Evolutionary conservation across 1,140 invertebrate genomes (phyloP).

Genomic region (Drosophila lacteicornis): DNA sequence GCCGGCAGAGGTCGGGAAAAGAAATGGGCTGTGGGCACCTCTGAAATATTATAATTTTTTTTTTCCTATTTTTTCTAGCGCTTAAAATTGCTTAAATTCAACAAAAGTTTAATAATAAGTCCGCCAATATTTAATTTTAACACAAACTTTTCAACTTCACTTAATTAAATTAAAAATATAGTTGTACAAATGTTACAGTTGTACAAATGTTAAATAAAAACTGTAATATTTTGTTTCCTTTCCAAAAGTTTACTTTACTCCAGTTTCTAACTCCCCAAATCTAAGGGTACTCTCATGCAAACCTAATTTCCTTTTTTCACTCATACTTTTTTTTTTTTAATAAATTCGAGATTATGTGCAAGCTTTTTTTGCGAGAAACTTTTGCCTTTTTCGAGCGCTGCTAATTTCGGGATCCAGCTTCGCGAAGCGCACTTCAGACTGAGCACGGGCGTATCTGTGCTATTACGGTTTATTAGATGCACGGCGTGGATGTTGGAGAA

Average conservation of each 20-base stretch:
- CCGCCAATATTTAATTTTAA: too few species aligned
- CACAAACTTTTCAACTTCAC: too few species aligned
- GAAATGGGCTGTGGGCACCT: too few species aligned
- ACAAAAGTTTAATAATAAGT: too few species aligned
- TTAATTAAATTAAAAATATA: too few species aligned
- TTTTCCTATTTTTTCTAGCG: too few species aligned
- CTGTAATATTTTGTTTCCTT: too few species aligned
- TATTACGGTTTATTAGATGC: conserved; percentile 50
- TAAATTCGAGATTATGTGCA: conserved; percentile 67
- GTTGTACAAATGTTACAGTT: too few species aligned
- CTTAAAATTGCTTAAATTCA: too few species aligned
- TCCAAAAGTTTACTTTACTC: background rate
- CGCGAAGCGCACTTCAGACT: conserved; percentile 37
- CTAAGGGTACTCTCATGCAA: background rate
- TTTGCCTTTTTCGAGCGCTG: conserved; percentile 14
- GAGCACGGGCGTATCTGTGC: conserved; percentile 7
- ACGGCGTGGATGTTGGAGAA: background rate
- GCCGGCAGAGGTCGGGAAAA: too few species aligned
- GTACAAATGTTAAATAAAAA: too few species aligned
- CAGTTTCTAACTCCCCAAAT: background rate
- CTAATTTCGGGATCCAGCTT: conserved; percentile 38
- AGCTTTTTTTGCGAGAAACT: conserved; percentile 26
- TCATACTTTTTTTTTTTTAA: conserved; percentile 46
- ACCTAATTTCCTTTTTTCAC: background rate
- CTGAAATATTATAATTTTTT: too few species aligned